phyloP scores from a whole-genome alignment of 2,797 vertebrate species.

The Rallus crepitans region DNA sequence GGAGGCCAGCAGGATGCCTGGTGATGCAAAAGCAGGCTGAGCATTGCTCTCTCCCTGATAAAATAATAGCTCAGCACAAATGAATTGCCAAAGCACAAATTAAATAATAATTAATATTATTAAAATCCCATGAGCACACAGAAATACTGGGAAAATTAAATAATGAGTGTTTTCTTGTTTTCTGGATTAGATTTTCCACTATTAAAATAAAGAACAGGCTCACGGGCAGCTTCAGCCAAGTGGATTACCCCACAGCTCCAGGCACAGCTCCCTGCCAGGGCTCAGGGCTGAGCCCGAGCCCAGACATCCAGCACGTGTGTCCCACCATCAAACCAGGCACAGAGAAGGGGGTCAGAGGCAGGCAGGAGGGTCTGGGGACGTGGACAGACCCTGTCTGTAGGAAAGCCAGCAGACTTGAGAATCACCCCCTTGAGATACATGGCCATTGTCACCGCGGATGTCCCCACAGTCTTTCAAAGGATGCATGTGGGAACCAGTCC shows the following conservation, averaged over 20 bases:
- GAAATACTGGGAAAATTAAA: slow-evolving; percentile 25
- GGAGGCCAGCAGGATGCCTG: fast-evolving
- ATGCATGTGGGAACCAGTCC: fast-evolving
- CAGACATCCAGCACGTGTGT: fast-evolving
- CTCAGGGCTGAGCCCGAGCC: neutral
- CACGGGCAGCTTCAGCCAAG: neutral
- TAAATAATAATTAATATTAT: slow-evolving; percentile 48
- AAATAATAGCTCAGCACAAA: neutral
- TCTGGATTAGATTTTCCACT: neutral
- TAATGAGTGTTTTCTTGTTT: slow-evolving; percentile 25
- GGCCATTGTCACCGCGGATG: fast-evolving
- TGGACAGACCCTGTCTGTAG: neutral
- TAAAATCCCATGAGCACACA: neutral
- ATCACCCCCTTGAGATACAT: too few relatives aligned
- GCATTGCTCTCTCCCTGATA: neutral
- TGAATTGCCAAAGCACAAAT: neutral
- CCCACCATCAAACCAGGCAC: neutral
- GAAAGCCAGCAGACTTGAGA: neutral
- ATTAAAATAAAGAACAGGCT: neutral
- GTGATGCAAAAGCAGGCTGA: neutral
- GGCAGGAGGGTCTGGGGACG: neutral
- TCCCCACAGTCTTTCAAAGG: fast-evolving
- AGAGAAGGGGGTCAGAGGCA: neutral
- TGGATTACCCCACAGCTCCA: neutral
- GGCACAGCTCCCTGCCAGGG: neutral